Percentiles rank a stretch among this genome's conserved stretches.
Conservation (phyloP, 2,888 invertebrate genomes). For the Calameuta filiformis region DNA sequence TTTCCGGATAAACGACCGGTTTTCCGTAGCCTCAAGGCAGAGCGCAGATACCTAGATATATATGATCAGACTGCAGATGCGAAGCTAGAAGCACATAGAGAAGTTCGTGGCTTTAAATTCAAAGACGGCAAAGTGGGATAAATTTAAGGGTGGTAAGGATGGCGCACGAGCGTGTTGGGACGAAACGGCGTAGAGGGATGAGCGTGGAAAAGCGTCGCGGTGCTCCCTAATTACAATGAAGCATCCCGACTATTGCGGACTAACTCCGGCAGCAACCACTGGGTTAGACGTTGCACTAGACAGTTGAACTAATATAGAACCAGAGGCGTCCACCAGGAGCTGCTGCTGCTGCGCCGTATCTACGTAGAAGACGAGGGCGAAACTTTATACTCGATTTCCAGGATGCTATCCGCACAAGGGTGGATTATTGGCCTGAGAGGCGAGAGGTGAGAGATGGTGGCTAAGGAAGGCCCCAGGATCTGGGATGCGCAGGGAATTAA, state of each 20-base stretch:
- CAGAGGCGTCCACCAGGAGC: background rate
- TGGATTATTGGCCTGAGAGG: background rate
- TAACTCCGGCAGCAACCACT: conserved; percentile 18
- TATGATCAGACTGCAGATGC: conserved; percentile 12
- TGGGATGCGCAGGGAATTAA: conserved; percentile 11
- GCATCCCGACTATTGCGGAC: conserved; percentile 37
- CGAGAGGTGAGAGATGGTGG: background rate
- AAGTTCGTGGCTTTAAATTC: background rate
- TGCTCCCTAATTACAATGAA: conserved; percentile 45
- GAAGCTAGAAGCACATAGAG: background rate
- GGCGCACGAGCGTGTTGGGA: background rate
- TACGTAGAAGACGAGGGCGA: background rate
- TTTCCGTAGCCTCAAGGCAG: conserved; percentile 7
- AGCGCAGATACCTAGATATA: conserved; percentile 9
- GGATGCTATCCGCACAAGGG: background rate
- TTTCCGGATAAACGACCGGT: conserved; percentile 42
- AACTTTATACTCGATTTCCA: background rate
- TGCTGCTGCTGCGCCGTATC: background rate
- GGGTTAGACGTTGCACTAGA: background rate
- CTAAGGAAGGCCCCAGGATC: background rate
- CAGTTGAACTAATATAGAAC: background rate
- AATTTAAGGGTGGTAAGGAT: conserved; percentile 27
- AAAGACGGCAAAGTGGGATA: conserved; percentile 33
- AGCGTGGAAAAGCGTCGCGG: conserved; percentile 17
- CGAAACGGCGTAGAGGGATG: background rate